Conservation (phyloP, 1,140 invertebrate species). For the Teleogryllus occipitalis region DNA sequence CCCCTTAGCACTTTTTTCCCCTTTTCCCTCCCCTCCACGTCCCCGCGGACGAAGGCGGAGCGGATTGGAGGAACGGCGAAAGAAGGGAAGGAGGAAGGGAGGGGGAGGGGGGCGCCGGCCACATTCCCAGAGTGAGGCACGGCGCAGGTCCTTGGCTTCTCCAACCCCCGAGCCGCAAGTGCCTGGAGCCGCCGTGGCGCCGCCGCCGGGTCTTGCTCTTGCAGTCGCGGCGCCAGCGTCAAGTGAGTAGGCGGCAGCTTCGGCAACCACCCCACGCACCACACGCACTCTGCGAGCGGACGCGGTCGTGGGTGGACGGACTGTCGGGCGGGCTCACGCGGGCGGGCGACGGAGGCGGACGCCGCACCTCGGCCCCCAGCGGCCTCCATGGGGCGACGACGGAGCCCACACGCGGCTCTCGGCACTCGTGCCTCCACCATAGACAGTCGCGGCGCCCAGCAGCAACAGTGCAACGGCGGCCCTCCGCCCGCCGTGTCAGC, state of each 20-base stretch:
- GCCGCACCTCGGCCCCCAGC: too few relatives aligned
- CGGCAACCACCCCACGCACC: not conserved
- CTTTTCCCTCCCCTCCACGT: slow-evolving; percentile 18
- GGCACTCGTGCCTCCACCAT: too few relatives aligned
- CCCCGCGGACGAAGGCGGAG: slow-evolving; percentile 20
- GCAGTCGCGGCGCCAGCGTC: slow-evolving; percentile 16
- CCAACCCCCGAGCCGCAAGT: slow-evolving; percentile 18
- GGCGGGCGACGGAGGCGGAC: too few relatives aligned
- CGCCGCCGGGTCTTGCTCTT: slow-evolving; percentile 12
- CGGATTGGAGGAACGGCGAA: slow-evolving; percentile 21
- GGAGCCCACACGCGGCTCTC: too few relatives aligned
- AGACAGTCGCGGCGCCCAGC: too few relatives aligned
- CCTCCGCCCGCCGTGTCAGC: too few relatives aligned
- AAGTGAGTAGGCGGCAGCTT: slow-evolving; percentile 9
- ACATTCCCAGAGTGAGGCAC: slow-evolving; percentile 14
- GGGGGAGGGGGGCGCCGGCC: slow-evolving; percentile 14
- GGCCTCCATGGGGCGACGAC: too few relatives aligned
- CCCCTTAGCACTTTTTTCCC: slow-evolving; percentile 23
- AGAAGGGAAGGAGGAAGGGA: slow-evolving; percentile 18
- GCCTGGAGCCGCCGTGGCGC: not conserved
- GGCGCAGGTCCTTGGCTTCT: slow-evolving; percentile 17
- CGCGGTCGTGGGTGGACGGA: not conserved
- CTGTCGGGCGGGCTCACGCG: not conserved
- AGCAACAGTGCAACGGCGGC: too few relatives aligned
- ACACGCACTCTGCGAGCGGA: not conserved